Evolutionary conservation across 2,113 vertebrate species (phyloP).

Genomic region (Suricata suricatta): DNA sequence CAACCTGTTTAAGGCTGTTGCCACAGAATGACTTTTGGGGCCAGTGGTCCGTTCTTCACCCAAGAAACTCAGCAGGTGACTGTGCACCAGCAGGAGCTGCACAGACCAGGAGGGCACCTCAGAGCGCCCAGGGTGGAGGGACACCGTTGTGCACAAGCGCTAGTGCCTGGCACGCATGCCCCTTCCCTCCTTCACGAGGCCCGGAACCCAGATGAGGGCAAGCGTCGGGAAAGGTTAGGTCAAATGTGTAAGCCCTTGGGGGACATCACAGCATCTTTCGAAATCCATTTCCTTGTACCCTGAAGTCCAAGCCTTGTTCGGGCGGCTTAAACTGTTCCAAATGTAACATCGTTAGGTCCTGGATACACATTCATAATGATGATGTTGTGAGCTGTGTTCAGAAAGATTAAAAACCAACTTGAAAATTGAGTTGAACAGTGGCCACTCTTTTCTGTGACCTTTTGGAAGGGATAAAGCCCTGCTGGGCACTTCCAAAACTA

Average conservation of each 20-base stretch:
- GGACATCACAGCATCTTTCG: neutral
- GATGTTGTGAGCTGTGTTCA: neutral
- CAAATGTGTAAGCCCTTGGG: neutral
- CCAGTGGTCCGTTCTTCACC: neutral
- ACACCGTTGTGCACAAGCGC: accelerated
- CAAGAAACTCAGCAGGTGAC: neutral
- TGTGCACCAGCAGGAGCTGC: neutral
- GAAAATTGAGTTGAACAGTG: neutral
- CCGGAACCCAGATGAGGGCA: neutral
- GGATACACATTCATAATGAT: neutral
- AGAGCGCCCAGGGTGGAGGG: neutral
- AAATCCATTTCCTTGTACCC: neutral
- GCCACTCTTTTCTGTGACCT: neutral
- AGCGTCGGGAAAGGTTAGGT: neutral
- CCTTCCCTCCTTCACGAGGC: too few relatives aligned
- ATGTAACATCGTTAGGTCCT: too few relatives aligned
- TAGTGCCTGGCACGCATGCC: too few relatives aligned
- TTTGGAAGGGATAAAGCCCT: neutral
- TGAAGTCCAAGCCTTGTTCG: neutral
- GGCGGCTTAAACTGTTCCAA: neutral
- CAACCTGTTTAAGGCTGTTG: neutral
- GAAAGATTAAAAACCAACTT: neutral
- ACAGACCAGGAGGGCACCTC: accelerated
- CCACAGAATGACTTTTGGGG: neutral
- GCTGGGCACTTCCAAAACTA: neutral